phyloP scores from a whole-genome alignment of 2,797 vertebrate species.

The Garrulus glandarius region DNA sequence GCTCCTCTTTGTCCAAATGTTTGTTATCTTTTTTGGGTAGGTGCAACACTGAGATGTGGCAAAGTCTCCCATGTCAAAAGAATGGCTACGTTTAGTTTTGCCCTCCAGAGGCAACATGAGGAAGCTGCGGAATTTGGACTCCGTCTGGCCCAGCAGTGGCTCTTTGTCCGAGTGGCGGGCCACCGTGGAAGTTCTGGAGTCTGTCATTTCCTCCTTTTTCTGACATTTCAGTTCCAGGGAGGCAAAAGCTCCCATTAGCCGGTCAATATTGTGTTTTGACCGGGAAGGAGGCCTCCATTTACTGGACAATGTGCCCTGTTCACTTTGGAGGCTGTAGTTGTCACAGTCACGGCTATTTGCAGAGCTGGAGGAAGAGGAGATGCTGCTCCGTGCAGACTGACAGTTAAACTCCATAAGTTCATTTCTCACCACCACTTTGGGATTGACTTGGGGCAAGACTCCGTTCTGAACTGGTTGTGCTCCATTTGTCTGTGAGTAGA shows the following conservation, averaged over 20 bases:
- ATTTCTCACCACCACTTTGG: slow-evolving; percentile 88
- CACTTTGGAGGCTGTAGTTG: slow-evolving; percentile 80
- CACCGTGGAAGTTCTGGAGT: slow-evolving; percentile 80
- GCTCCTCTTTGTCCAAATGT: slow-evolving; percentile 99
- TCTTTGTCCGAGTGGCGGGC: slow-evolving; percentile 87
- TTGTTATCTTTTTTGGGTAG: slow-evolving; percentile 90
- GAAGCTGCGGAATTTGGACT: slow-evolving; percentile 87
- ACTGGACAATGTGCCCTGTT: slow-evolving; percentile 84
- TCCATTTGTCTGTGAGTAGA: slow-evolving; percentile 93
- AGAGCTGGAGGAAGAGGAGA: slow-evolving; percentile 90
- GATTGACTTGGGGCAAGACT: slow-evolving; percentile 82
- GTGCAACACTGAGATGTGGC: slow-evolving; percentile 81
- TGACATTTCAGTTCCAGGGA: slow-evolving; percentile 90
- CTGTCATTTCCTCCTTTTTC: slow-evolving; percentile 82
- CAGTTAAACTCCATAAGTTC: slow-evolving; percentile 88
- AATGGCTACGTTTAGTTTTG: slow-evolving; percentile 95
- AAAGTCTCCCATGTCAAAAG: slow-evolving; percentile 97
- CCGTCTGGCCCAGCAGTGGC: slow-evolving; percentile 87
- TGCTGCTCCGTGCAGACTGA: slow-evolving; percentile 84
- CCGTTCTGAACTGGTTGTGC: slow-evolving; percentile 81
- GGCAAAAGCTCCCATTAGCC: slow-evolving; percentile 92
- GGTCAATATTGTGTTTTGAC: slow-evolving; percentile 85
- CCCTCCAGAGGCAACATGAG: slow-evolving; percentile 88
- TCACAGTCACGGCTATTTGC: slow-evolving; percentile 81
- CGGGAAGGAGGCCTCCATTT: slow-evolving; percentile 86